phyloP scores from a whole-genome alignment of 2,113 vertebrate genomes.

The Eclectus roratus region DNA sequence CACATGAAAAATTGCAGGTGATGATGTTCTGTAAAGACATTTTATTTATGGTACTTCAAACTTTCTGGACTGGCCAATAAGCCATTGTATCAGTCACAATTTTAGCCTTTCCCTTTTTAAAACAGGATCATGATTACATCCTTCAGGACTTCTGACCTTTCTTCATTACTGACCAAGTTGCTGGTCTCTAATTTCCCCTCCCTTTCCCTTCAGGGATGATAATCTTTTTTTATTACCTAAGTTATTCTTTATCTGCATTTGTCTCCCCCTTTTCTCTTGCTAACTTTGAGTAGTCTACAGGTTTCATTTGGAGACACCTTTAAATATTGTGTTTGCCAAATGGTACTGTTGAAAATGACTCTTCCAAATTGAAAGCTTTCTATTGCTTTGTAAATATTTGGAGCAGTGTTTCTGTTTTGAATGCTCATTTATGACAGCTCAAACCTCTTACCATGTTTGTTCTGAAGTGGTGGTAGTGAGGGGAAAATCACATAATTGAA shows the following conservation, averaged over 20 bases:
- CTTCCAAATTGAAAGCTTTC: not conserved
- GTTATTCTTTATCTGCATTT: not conserved
- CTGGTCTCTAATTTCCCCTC: not conserved
- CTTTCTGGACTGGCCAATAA: not conserved
- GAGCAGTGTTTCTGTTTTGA: not conserved
- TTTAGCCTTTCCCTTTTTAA: slow-evolving; percentile 44
- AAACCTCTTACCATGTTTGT: not conserved
- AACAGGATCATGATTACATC: not conserved
- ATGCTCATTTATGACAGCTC: not conserved
- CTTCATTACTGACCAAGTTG: not conserved
- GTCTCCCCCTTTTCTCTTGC: not conserved
- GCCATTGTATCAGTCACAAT: slow-evolving; percentile 21
- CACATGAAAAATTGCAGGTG: not conserved
- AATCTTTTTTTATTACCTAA: not conserved
- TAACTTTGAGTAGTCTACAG: not conserved
- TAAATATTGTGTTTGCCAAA: not conserved
- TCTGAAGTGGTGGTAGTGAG: not conserved
- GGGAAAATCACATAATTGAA: not conserved
- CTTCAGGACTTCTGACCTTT: slow-evolving; percentile 18
- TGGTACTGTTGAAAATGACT: not conserved
- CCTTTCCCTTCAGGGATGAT: not conserved
- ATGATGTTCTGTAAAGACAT: not conserved
- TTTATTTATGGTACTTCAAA: not conserved
- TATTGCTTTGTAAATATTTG: not conserved
- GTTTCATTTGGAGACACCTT: not conserved